Percentiles rank a stretch among this genome's conserved stretches.
phyloP scores from a whole-genome alignment of 2,113 vertebrate species.

The Campylorhamphus procurvoides region DNA sequence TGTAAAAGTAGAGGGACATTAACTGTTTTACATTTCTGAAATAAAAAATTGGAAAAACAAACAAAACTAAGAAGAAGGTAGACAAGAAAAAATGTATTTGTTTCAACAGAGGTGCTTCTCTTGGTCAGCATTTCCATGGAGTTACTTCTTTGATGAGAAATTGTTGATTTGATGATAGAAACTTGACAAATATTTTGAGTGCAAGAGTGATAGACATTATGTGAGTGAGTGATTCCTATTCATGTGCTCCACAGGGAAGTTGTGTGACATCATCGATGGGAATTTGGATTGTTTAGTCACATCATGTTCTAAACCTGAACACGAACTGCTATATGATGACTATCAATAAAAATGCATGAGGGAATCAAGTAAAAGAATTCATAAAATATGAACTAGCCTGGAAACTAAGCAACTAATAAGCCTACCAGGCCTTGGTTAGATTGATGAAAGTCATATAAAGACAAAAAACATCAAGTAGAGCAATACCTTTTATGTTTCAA shows the following conservation, averaged over 20 bases:
- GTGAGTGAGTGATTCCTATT: not conserved
- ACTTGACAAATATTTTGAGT: not conserved
- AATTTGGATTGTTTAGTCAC: not conserved
- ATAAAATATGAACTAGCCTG: not conserved
- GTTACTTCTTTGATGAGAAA: not conserved
- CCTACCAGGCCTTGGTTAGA: not conserved
- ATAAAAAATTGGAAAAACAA: not conserved
- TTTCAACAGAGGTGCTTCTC: not conserved
- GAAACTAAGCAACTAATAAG: not conserved
- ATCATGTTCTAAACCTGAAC: not conserved
- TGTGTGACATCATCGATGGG: not conserved
- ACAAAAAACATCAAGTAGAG: not conserved
- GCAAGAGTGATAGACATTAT: not conserved
- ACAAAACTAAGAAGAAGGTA: not conserved
- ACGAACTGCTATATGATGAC: not conserved
- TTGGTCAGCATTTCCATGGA: not conserved
- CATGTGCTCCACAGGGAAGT: not conserved
- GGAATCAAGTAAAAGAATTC: not conserved
- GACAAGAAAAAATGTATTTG: not conserved
- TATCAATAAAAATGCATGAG: not conserved
- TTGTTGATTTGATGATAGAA: not conserved
- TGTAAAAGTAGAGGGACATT: not conserved
- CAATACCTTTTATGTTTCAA: not conserved
- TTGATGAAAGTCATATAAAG: not conserved
- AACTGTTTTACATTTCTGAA: not conserved